Evolutionary conservation across 2,797 vertebrate genomes (phyloP).

Genomic region (Natrix natrix): DNA sequence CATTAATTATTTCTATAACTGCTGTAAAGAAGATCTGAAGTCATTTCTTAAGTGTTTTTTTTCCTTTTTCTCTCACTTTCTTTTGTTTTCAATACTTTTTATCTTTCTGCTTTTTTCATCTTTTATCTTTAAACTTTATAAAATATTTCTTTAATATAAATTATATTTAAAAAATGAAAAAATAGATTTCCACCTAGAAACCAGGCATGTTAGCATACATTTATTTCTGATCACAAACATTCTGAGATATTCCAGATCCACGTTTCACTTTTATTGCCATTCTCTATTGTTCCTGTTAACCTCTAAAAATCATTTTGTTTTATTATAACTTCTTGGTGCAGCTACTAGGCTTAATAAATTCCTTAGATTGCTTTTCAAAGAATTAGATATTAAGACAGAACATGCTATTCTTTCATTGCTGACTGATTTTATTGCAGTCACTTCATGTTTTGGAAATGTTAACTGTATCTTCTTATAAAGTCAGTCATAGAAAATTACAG

Average conservation of each 20-base stretch:
- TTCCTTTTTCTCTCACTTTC: background rate
- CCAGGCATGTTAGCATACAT: background rate
- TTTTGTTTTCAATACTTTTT: background rate
- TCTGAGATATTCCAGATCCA: conserved; percentile 3
- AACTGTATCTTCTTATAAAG: background rate
- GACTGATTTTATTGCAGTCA: background rate
- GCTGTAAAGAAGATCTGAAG: background rate
- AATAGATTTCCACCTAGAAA: background rate
- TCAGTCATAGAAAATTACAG: background rate
- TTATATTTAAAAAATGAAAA: background rate
- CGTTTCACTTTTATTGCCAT: background rate
- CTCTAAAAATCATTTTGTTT: background rate
- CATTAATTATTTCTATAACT: background rate
- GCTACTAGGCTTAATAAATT: background rate
- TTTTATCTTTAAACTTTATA: background rate
- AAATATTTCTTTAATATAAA: background rate
- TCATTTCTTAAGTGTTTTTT: background rate
- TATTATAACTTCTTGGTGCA: background rate
- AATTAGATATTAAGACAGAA: background rate
- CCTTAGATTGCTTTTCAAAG: background rate
- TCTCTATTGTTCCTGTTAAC: background rate
- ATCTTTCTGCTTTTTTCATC: background rate
- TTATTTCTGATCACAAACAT: conserved; percentile 30
- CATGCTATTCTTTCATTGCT: background rate
- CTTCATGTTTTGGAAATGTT: conserved; percentile 1